Base-by-base conservation (phyloP, 2,888 invertebrate species). In the Andrena hattorfiana region DNA sequence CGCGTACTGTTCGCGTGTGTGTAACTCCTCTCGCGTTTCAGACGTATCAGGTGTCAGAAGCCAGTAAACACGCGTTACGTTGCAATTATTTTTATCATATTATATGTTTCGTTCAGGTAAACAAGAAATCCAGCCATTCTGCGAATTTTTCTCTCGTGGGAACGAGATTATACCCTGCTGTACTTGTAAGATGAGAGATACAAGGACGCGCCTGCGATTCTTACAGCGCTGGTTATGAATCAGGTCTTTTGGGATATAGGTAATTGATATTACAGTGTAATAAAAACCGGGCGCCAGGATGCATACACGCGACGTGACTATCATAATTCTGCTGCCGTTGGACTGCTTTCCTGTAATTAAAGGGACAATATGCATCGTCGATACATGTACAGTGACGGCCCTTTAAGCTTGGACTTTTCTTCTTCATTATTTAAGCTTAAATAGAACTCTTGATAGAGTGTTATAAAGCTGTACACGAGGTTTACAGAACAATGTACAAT, bases 241-340 rank as follows among this genome's bases (percentile, higher is more conserved):
- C 23, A 23, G 23, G 56, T 8, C 56, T 56, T 56, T 56, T 23
- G 56, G 56, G 20, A 26, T 13, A 56, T 23, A 54, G 13, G 23
- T 54, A 56, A 56, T 20, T 56, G 23, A 23, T 20, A 56, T 26
- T 23, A 3, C 23, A 13, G 23, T 56, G 10, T 23, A 56, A 23
- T 26, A 26, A 60, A 32, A 60, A 60, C 30, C 13, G 4, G 56
- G 10, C 56, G 64, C 30, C 30, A 13, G 66, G 77, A 81, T 89
- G 85, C 81, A 89, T 85, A 84, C 84, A 87, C 82, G 80, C 76
- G 81, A 87, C 68, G 60, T 30, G 75, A 56, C 74, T 66, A 59
- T 72, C 74, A 85, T 81, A 83, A 85, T 86, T 89, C 85, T 79
- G 78, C 79, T 63, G 74, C 63, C 68, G 72, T 60, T 64, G 54